Evolutionary conservation across 2,113 vertebrate species (phyloP), one percentile per base, ranked within the genome.

Genomic region (Leuciscus idus): DNA sequence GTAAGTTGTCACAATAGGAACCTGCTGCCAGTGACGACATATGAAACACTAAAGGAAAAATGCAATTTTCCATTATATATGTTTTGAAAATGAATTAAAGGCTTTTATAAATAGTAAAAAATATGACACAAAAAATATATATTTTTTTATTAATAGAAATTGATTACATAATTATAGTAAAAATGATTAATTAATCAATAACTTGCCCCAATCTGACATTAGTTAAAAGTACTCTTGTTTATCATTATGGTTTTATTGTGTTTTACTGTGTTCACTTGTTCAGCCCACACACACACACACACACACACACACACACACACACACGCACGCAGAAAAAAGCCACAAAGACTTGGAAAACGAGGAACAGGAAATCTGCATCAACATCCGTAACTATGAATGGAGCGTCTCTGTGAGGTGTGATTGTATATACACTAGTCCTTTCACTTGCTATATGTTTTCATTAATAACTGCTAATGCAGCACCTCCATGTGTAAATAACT

Each of bases 381-480:
- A 50, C 64, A 64, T 81, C 46, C 59, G 52, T 61, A 15, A 15
- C n/a, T 61, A n/a, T 76, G 74, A 77, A 78, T 48, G 52, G 61
- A 43, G 50, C 26, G 70, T 46, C 15, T 46, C 19, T 86, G 55
- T 52, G 68, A 75, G 66, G 48, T 75, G 46, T 73, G 21, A 78
- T 30, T 83, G 66, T 52, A 23, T 23, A 68, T 15, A 68, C 59
- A 57, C 15, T 59, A 57, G 64, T 8, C 46, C 46, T 48, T 61
- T 76, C 77, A 68, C 77, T 66, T 61, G 39, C 77, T 61, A 8
- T 50, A 33, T 76, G 48, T 78, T 79, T 43, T 87, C 30, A 39
- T 83, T 57, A 87, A 87, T 48, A 80, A 70, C 15, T 36, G 52
- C 23, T 43, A 73, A 52, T 17, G 21, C 79, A 50, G 26, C 30